Evolutionary conservation across 2,113 vertebrate genomes (phyloP).

Genomic region (Empidonax traillii): DNA sequence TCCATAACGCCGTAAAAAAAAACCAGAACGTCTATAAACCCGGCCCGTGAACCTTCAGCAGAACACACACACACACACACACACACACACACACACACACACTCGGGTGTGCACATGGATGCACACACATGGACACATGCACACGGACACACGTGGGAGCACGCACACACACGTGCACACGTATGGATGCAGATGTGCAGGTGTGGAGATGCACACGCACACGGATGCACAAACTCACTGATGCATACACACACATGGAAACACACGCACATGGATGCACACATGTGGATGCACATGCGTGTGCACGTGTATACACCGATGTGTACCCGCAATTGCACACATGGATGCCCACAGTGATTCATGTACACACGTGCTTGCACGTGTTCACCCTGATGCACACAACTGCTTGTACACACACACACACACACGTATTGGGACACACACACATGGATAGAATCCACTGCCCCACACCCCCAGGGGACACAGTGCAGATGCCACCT

Average conservation of each 20-base stretch:
- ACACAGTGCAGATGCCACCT: neutral
- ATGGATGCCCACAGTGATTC: neutral
- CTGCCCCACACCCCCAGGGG: neutral
- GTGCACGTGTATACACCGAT: no score
- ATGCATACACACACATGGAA: no score
- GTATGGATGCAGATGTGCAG: neutral
- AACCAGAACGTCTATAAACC: constrained; percentile 43
- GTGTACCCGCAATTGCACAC: no score
- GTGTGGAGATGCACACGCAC: no score
- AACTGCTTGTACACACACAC: fast-evolving
- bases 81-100: neutral
- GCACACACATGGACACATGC: neutral
- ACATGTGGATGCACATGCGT: neutral
- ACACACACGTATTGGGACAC: fast-evolving
- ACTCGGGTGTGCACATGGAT: fast-evolving
- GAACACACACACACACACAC: constrained; percentile 1
- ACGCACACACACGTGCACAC: no score
- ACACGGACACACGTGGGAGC: no score
- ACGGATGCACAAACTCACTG: no score
- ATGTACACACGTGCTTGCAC: neutral
- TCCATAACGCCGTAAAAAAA: neutral
- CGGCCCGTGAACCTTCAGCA: neutral
- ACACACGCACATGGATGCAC: no score
- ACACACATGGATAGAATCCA: neutral
- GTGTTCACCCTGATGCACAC: neutral